A percentile compares a stretch with the other conserved stretches of the same genome.
These are phyloP conservation scores for Adela reaumurella DNA, from an alignment of 2,888 invertebrate genomes.

Conservation along the genomic window DNA sequence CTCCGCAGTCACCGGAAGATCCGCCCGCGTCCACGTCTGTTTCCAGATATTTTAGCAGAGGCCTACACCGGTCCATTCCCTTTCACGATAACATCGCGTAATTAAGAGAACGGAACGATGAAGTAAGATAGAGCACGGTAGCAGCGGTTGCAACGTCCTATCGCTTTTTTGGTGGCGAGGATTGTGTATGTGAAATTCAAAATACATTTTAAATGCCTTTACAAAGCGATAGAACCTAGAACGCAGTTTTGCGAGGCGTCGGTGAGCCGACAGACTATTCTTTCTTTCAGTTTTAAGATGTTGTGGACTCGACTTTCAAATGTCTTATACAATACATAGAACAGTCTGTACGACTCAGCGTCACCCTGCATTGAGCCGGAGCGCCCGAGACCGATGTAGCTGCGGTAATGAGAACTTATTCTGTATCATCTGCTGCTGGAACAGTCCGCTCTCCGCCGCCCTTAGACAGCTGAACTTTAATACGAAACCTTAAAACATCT, in stretches of 20 bases:
- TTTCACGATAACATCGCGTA: not conserved
- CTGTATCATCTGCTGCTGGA: too few species aligned
- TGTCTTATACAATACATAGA: not conserved
- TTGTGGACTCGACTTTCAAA: slow-evolving; percentile 2
- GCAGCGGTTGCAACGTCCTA: not conserved
- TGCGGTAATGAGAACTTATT: too few species aligned
- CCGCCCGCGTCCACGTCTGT: not conserved
- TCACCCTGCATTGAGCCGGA: not conserved
- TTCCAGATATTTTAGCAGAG: too few species aligned
- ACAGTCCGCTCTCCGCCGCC: too few species aligned
- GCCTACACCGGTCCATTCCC: too few species aligned
- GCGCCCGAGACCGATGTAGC: too few species aligned
- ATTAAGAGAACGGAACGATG: not conserved
- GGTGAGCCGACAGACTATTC: not conserved
- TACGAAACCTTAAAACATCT: too few species aligned
- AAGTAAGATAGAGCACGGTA: not conserved
- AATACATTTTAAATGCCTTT: too few species aligned
- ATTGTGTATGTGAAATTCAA: too few species aligned
- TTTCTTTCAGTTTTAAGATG: not conserved
- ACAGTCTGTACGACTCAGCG: not conserved
- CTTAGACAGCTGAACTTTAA: too few species aligned
- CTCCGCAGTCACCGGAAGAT: not conserved
- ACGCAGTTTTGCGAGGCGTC: not conserved
- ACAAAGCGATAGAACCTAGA: not conserved
- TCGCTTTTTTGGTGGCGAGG: not conserved